phyloP scores from a whole-genome alignment of 2,797 vertebrate species.

The Microhierax caerulescens region DNA sequence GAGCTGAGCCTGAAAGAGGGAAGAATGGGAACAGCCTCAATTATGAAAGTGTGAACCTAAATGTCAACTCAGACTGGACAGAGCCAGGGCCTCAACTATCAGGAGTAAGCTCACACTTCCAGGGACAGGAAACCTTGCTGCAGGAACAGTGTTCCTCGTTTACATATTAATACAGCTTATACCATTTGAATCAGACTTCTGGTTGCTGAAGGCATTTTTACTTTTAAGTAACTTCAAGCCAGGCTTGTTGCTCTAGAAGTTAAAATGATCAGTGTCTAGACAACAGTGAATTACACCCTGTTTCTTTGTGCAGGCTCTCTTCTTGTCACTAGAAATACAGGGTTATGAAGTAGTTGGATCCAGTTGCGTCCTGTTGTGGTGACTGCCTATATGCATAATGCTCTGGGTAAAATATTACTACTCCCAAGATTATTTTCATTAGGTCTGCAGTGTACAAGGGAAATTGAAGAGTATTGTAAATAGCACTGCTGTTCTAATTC shows the following conservation, averaged over 20 bases:
- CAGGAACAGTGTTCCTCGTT: background rate
- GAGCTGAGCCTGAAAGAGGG: background rate
- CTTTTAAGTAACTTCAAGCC: conserved; percentile 66
- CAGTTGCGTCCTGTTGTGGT: background rate
- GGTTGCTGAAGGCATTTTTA: conserved; percentile 43
- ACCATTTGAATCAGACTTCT: conserved; percentile 28
- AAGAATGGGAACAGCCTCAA: background rate
- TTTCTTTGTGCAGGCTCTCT: background rate
- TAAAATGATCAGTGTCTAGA: conserved; percentile 61
- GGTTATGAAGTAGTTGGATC: background rate
- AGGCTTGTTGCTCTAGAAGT: conserved; percentile 60
- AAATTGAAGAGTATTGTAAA: background rate
- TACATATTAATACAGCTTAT: conserved; percentile 28
- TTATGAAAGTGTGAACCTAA: background rate
- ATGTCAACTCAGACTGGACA: background rate
- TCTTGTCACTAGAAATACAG: background rate
- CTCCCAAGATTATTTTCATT: background rate
- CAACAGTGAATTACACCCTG: conserved; percentile 23
- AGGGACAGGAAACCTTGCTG: conserved; percentile 32
- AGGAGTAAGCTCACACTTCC: background rate
- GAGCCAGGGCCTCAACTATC: background rate
- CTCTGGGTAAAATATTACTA: background rate
- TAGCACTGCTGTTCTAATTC: background rate
- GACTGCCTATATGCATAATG: background rate
- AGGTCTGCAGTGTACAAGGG: background rate